These are phyloP conservation scores for Pecten maximus DNA, from an alignment of 2,888 invertebrate species.

Conservation along the genomic window DNA sequence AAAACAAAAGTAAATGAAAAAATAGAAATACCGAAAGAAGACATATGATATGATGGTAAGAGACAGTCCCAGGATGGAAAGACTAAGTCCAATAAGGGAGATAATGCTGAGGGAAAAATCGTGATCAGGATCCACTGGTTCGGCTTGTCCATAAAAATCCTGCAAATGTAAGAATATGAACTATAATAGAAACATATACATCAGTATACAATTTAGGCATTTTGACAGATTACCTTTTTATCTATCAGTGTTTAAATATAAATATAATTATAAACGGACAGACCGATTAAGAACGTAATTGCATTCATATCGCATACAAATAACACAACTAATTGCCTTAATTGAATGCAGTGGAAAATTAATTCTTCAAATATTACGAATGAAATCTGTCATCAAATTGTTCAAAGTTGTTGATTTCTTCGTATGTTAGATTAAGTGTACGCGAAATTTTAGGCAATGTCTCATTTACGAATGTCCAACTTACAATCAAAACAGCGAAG, in stretches of 20 bases:
- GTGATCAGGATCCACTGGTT: constrained; percentile 70
- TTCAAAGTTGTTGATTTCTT: no score
- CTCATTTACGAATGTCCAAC: constrained; percentile 33
- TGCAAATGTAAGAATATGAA: constrained; percentile 60
- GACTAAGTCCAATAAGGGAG: constrained; percentile 75
- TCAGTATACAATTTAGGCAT: no score
- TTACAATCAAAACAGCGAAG: constrained; percentile 76
- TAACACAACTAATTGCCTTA: no score
- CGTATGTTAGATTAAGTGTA: no score
- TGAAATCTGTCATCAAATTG: no score
- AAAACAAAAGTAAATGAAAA: neutral
- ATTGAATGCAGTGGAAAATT: no score
- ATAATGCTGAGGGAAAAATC: constrained; percentile 81
- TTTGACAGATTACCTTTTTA: neutral
- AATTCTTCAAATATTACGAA: no score
- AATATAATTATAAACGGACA: no score
- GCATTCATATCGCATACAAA: no score
- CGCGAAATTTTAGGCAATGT: neutral
- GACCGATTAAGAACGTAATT: no score
- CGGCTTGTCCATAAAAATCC: constrained; percentile 75
- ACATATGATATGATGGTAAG: constrained; percentile 84
- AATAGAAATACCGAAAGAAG: constrained; percentile 83
- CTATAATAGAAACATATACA: no score
- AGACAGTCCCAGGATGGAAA: constrained; percentile 83
- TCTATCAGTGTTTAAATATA: neutral